phyloP scores from a whole-genome alignment of 2,888 invertebrate species.

The Drosophila melanocephala region DNA sequence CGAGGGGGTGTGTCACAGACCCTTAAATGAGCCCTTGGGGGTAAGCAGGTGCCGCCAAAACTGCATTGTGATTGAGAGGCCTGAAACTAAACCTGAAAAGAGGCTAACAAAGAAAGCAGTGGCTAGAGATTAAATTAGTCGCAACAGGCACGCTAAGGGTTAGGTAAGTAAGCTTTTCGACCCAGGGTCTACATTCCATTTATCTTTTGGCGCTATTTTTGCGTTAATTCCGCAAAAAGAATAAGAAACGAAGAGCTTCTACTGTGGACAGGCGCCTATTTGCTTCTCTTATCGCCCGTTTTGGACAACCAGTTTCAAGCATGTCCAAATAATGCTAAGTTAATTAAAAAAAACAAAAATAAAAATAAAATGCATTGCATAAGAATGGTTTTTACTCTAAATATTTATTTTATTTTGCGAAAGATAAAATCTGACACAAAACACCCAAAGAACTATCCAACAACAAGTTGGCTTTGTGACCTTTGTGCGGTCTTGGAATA shows the following conservation, averaged over 20 bases:
- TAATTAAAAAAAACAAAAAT: background rate
- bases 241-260: conserved; percentile 12
- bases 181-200: background rate
- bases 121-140: background rate
- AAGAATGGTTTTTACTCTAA: background rate
- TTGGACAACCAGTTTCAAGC: background rate
- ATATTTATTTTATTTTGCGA: background rate
- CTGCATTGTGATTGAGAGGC: background rate
- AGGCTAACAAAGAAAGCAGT: background rate
- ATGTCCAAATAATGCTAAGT: background rate
- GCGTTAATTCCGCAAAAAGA: conserved; percentile 13
- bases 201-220: background rate
- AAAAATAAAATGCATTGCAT: background rate
- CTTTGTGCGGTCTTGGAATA: background rate
- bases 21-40: background rate
- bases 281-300: conserved; percentile 14
- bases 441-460: background rate
- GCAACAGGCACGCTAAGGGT: background rate
- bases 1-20: background rate
- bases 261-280: conserved; percentile 13
- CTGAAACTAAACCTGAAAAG: background rate
- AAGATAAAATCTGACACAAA: background rate
- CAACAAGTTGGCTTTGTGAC: background rate
- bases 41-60: background rate
- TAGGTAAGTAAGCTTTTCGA: background rate